Evolutionary conservation across 1,140 invertebrate genomes (phyloP).

Genomic region (Sarcophaga peregrina): DNA sequence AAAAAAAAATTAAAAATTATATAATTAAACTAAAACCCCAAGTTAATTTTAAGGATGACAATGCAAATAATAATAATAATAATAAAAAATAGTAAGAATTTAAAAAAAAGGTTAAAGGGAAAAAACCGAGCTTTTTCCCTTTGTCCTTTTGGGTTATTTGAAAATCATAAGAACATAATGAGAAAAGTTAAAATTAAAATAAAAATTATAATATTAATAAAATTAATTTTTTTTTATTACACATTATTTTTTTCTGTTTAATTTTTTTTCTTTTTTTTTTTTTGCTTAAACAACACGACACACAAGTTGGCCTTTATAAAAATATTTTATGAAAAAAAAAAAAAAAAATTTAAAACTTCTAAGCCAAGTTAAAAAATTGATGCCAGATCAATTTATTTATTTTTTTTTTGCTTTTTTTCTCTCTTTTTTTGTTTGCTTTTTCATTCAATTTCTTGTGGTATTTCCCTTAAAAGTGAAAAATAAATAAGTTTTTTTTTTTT

Average conservation of each 20-base stretch:
- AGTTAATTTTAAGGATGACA: conserved; percentile 9
- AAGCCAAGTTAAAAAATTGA: neutral
- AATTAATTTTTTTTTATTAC: no score
- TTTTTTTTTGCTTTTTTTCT: neutral
- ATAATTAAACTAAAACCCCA: conserved; percentile 33
- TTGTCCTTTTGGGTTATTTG: neutral
- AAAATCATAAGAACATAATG: neutral
- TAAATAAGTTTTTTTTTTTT: neutral
- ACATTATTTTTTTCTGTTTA: no score
- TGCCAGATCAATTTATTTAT: conserved; percentile 3
- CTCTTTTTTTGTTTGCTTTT: neutral
- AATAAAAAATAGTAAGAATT: conserved; percentile 25
- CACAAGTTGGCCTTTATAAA: neutral
- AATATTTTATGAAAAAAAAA: neutral
- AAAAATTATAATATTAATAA: neutral
- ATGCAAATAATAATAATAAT: conserved; percentile 24
- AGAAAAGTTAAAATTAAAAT: neutral
- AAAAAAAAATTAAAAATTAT: neutral
- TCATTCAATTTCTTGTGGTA: conserved; percentile 13
- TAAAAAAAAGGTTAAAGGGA: neutral
- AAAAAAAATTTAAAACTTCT: neutral
- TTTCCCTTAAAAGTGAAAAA: conserved; percentile 21
- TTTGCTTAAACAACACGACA: neutral
- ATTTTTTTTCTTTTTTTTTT: neutral
- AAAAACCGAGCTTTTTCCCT: neutral